These are phyloP conservation scores for Zaprionus ghesquierei DNA, from an alignment of 1,140 invertebrate genomes.

Conservation along the genomic window DNA sequence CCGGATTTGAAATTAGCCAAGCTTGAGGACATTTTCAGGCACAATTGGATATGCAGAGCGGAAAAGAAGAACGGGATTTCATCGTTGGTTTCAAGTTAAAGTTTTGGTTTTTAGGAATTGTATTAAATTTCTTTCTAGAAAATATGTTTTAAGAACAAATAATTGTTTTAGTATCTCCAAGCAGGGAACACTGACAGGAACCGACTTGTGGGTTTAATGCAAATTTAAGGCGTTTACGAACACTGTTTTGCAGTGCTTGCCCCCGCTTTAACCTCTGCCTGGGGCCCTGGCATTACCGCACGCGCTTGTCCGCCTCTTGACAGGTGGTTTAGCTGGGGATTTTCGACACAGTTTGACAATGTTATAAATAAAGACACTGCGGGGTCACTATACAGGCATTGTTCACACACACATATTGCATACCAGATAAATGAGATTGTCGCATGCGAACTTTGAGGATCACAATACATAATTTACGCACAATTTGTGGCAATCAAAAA, in stretches of 20 bases:
- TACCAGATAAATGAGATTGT: neutral
- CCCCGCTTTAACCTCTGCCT: neutral
- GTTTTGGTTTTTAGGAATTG: neutral
- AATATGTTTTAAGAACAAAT: neutral
- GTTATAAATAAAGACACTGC: slow-evolving; percentile 1
- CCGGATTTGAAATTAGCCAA: slow-evolving; percentile 11
- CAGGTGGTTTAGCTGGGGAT: slow-evolving; percentile 33
- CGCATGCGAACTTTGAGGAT: neutral
- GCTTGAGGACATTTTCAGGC: neutral
- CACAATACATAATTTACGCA: slow-evolving; percentile 59
- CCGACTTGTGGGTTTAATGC: neutral
- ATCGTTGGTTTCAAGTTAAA: neutral
- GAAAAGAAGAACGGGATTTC: neutral
- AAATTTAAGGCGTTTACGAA: slow-evolving; percentile 10
- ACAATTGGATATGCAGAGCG: neutral
- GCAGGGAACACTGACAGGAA: too few species aligned
- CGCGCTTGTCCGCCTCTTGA: neutral
- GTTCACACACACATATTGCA: neutral
- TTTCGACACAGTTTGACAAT: slow-evolving; percentile 25
- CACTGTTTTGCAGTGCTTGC: slow-evolving; percentile 8
- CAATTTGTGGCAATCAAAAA: slow-evolving; percentile 73
- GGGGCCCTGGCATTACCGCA: neutral
- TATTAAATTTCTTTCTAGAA: neutral
- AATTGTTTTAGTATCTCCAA: neutral
- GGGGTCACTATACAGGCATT: neutral